A percentile compares a stretch with the other conserved stretches of the same genome.
Evolutionary conservation across 2,113 vertebrate species (phyloP).

Genomic region (Shinisaurus crocodilurus): DNA sequence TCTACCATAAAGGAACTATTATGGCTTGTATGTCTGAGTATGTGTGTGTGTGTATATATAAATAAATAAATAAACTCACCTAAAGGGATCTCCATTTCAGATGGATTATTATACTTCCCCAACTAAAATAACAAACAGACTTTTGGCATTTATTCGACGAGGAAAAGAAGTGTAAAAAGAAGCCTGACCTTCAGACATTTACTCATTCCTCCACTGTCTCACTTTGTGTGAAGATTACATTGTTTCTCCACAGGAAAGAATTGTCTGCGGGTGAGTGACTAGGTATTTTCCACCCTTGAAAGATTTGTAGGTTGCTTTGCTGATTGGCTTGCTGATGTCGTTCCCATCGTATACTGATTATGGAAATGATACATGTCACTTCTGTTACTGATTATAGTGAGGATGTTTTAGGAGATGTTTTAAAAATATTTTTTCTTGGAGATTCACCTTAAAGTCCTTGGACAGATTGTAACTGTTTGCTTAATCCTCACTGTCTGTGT

Average conservation of each 20-base stretch:
- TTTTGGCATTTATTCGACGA: constrained; percentile 30
- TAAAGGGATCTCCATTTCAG: background rate
- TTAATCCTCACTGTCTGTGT: background rate
- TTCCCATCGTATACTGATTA: constrained; percentile 40
- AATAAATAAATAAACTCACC: background rate
- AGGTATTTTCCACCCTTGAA: constrained; percentile 38
- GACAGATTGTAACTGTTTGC: background rate
- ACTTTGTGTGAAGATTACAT: constrained; percentile 55
- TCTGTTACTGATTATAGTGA: constrained; percentile 22
- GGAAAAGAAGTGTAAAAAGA: constrained; percentile 41
- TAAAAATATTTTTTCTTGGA: constrained; percentile 32
- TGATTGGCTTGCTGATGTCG: constrained; percentile 54
- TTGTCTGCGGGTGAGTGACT: constrained; percentile 17
- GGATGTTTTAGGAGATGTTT: constrained; percentile 33
- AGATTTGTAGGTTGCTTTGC: constrained; percentile 59
- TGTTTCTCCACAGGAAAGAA: constrained; percentile 46
- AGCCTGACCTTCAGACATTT: constrained; percentile 28
- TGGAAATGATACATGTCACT: background rate
- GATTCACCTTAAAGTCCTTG: background rate
- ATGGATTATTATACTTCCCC: constrained; percentile 40
- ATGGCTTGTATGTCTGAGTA: fast-evolving
- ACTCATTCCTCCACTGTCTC: constrained; percentile 25
- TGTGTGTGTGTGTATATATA: fast-evolving
- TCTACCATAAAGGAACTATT: background rate
- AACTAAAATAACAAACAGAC: constrained; percentile 55